These are phyloP conservation scores for Coenobita brevimanus DNA, from an alignment of 1,140 invertebrate species.

Conservation along the genomic window DNA sequence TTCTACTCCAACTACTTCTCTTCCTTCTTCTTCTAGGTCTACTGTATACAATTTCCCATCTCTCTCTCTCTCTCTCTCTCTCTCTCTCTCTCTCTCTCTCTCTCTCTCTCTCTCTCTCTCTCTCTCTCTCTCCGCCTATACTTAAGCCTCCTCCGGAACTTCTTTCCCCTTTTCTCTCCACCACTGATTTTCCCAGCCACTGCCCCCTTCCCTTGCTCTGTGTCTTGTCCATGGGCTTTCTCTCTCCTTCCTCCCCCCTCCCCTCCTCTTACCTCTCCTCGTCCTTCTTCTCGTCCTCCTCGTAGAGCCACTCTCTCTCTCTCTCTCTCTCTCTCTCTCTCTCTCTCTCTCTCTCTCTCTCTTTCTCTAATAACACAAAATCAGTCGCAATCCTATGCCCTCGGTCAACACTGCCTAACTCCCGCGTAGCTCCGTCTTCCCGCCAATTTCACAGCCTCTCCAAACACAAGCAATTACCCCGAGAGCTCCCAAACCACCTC, in stretches of 20 bases:
- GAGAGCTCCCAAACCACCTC: too few species aligned
- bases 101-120: conserved; percentile 54
- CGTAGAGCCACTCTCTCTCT: not conserved
- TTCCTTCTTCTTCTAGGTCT: too few species aligned
- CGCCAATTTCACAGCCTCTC: too few species aligned
- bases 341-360: not conserved
- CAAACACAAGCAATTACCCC: too few species aligned
- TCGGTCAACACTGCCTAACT: too few species aligned
- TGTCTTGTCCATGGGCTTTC: not conserved
- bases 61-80: conserved; percentile 53
- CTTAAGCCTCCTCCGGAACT: conserved; percentile 7
- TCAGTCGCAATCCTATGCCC: too few species aligned
- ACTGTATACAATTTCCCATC: too few species aligned
- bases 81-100: conserved; percentile 42
- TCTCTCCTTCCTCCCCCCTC: not conserved
- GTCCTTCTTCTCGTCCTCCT: not conserved
- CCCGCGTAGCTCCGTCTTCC: too few species aligned
- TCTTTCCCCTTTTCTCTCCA: not conserved
- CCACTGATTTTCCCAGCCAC: not conserved
- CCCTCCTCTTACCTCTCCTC: not conserved
- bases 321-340: not conserved
- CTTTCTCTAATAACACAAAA: not conserved
- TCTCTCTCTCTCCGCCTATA: conserved; percentile 51
- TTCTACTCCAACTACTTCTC: too few species aligned
- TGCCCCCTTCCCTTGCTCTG: too few species aligned